Evolutionary conservation across 2,888 invertebrate species (phyloP).

Genomic region (Agonopterix heracliana): DNA sequence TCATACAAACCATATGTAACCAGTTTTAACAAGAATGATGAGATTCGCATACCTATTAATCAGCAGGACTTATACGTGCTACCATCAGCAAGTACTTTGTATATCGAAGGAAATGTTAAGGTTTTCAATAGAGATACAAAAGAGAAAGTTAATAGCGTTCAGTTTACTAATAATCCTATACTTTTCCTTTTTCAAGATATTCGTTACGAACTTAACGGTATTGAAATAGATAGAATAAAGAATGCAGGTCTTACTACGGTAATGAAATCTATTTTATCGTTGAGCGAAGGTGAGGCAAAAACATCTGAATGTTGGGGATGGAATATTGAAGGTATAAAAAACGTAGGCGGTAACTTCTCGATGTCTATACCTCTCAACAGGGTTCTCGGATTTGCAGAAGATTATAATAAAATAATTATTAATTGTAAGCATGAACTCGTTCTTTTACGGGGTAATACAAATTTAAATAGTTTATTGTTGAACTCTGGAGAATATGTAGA

Average conservation of each 20-base stretch:
- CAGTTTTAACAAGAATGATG: conserved; percentile 27
- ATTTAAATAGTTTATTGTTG: conserved; percentile 19
- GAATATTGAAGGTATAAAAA: neutral
- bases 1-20: conserved; percentile 17
- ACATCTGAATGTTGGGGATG: neutral
- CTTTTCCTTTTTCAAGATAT: conserved; percentile 33
- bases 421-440: conserved; percentile 44
- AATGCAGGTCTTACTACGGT: conserved; percentile 32
- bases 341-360: neutral
- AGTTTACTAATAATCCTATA: conserved; percentile 23
- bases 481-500: conserved; percentile 6
- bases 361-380: neutral
- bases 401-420: conserved; percentile 38
- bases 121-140: conserved; percentile 1
- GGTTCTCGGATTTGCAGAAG: conserved; percentile 5
- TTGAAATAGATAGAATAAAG: conserved; percentile 32
- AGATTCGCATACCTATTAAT: conserved; percentile 31
- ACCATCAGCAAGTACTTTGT: conserved; percentile 24
- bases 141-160: neutral
- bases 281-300: neutral
- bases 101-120: conserved; percentile 20
- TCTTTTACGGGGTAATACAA: conserved; percentile 28
- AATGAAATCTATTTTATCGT: conserved; percentile 34
- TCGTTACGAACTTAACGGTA: conserved; percentile 35
- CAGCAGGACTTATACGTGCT: conserved; percentile 26